phyloP scores from a whole-genome alignment of 2,797 vertebrate genomes.

The Hozukius guyotensis region DNA sequence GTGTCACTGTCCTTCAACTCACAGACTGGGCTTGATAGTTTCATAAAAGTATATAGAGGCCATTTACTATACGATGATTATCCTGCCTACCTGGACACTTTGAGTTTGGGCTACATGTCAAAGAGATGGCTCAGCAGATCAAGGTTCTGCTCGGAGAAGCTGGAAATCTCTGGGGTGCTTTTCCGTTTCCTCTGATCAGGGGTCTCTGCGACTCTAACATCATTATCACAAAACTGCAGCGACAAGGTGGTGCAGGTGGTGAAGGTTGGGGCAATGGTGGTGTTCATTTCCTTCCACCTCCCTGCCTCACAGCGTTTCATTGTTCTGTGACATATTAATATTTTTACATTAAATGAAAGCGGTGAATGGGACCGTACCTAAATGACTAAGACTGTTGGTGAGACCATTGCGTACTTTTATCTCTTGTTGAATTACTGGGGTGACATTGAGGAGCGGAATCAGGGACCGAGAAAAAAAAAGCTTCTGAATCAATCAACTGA shows the following conservation, averaged over 20 bases:
- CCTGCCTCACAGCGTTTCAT: conserved; percentile 20
- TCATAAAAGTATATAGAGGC: background rate
- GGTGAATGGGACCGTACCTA: background rate
- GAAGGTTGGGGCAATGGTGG: conserved; percentile 7
- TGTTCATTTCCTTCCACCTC: conserved; percentile 19
- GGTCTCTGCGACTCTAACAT: conserved; percentile 30
- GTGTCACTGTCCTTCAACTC: background rate
- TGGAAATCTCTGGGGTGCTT: conserved; percentile 33
- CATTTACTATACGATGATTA: conserved; percentile 8
- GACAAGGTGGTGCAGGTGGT: conserved; percentile 25
- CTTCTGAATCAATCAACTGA: conserved; percentile 23
- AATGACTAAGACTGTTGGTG: conserved; percentile 13
- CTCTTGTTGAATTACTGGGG: background rate
- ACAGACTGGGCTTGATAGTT: background rate
- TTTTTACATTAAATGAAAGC: conserved; percentile 26
- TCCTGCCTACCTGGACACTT: background rate
- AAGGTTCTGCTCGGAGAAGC: conserved; percentile 22
- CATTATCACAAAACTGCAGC: conserved; percentile 37
- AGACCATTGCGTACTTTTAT: background rate
- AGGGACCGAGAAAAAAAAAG: background rate
- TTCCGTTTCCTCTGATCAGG: conserved; percentile 27
- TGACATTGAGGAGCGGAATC: conserved; percentile 10
- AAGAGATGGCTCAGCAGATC: conserved; percentile 38
- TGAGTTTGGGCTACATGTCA: conserved; percentile 9
- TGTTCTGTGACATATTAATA: conserved; percentile 37